Conservation (phyloP, 2,797 vertebrate species). For the Sorex maritimensis region DNA sequence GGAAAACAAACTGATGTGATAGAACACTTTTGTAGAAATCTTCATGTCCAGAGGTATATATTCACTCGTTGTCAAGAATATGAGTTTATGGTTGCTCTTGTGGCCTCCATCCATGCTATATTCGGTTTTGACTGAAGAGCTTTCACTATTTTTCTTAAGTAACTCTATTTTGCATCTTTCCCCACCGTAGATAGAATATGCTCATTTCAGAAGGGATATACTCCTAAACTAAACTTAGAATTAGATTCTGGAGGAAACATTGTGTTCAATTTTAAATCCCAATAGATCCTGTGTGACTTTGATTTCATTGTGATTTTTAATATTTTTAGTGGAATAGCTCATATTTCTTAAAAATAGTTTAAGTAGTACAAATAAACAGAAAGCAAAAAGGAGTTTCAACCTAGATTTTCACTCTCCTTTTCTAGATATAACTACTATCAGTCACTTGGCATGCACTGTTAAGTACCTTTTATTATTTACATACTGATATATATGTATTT, state of each 20-base stretch:
- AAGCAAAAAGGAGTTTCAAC: not conserved
- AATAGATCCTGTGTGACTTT: not conserved
- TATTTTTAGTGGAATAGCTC: not conserved
- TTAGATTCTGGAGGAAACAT: not conserved
- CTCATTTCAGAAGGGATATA: not conserved
- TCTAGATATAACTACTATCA: not conserved
- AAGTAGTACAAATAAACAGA: not conserved
- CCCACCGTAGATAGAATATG: not conserved
- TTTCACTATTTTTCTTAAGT: slow-evolving; percentile 34
- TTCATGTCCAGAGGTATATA: not conserved
- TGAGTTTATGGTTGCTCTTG: not conserved
- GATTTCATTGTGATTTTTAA: not conserved
- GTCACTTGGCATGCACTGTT: not conserved
- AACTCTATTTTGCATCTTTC: not conserved
- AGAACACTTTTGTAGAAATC: not conserved
- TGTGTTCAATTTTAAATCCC: not conserved
- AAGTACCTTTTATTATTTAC: not conserved
- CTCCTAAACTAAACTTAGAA: not conserved
- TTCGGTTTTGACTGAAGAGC: slow-evolving; percentile 74
- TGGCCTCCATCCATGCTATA: slow-evolving; percentile 54
- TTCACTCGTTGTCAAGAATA: slow-evolving; percentile 49
- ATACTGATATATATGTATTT: not conserved
- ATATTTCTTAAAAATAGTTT: slow-evolving; percentile 24
- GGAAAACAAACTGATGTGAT: not conserved
- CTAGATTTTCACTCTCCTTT: not conserved